A percentile compares a stretch with the other conserved stretches of the same genome.
phyloP scores from a whole-genome alignment of 1,140 invertebrate species.

The Brachionus manjavacas region DNA sequence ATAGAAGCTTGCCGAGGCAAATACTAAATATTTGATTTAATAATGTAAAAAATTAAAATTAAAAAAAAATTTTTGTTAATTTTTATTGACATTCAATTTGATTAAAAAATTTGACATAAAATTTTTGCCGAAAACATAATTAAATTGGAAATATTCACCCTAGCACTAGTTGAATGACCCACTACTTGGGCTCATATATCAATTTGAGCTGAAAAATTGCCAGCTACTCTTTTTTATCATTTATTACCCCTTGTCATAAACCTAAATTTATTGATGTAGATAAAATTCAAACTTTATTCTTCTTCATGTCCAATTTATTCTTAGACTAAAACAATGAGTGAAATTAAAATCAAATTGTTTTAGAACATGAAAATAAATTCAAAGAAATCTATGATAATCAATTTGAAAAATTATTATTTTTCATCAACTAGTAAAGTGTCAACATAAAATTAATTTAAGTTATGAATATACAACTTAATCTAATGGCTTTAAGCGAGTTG shows the following conservation, averaged over 20 bases:
- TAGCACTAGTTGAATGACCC: background rate
- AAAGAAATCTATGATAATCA: background rate
- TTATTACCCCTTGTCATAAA: background rate
- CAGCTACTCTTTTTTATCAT: background rate
- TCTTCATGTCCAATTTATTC: background rate
- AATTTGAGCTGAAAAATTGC: background rate
- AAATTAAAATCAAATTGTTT: background rate
- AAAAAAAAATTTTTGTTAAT: background rate
- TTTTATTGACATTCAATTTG: background rate
- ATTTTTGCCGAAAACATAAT: background rate
- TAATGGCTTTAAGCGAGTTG: background rate
- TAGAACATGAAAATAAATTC: background rate
- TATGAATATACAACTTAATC: background rate
- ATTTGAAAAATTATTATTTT: background rate
- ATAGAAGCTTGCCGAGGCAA: background rate
- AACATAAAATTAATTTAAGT: background rate
- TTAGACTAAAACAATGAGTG: background rate
- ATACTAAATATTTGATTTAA: background rate
- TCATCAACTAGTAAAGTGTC: background rate
- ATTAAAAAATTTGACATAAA: background rate
- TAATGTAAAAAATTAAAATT: background rate
- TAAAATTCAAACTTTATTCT: background rate
- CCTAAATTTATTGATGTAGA: background rate
- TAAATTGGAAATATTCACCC: background rate
- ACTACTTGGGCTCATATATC: background rate